Percentiles rank a stretch among this genome's conserved stretches.
Conservation (phyloP, 1,140 invertebrate species). For the Sycophila sp. region DNA sequence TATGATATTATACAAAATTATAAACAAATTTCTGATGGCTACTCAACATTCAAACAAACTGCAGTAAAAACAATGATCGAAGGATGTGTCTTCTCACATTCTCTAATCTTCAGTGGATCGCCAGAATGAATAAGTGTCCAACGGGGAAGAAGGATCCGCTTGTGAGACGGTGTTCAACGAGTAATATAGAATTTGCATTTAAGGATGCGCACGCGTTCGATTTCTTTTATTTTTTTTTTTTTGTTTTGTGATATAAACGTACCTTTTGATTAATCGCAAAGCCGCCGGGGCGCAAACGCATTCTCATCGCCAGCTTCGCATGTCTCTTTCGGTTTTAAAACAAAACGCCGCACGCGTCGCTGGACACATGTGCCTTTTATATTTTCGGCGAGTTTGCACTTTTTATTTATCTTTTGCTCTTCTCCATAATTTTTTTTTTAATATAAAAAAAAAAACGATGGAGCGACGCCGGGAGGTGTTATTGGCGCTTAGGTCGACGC, state of each 20-base stretch:
- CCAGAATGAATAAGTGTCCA: background rate
- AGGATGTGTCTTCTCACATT: constrained; percentile 13
- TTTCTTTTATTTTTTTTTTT: constrained; percentile 43
- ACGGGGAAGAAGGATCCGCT: constrained; percentile 17
- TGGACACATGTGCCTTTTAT: no score
- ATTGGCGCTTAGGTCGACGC: constrained; percentile 26
- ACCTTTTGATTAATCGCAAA: constrained; percentile 65
- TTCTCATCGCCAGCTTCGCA: constrained; percentile 54
- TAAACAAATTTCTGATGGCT: background rate
- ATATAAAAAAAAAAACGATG: constrained; percentile 27
- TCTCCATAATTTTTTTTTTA: no score
- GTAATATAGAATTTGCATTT: constrained; percentile 44
- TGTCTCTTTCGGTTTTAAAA: constrained; percentile 18
- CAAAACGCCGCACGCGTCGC: constrained; percentile 23
- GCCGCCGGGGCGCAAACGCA: constrained; percentile 61
- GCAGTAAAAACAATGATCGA: constrained; percentile 15
- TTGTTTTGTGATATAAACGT: constrained; percentile 52
- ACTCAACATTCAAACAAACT: background rate
- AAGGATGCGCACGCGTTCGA: constrained; percentile 60
- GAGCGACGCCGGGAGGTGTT: constrained; percentile 19
- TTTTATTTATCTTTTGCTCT: constrained; percentile 4
- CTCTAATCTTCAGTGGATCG: background rate
- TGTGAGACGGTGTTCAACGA: constrained; percentile 25
- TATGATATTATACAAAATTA: no score
- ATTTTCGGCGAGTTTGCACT: constrained; percentile 20